Conservation (phyloP, 2,888 invertebrate species). For the Lordiphosa fenestrarum region DNA sequence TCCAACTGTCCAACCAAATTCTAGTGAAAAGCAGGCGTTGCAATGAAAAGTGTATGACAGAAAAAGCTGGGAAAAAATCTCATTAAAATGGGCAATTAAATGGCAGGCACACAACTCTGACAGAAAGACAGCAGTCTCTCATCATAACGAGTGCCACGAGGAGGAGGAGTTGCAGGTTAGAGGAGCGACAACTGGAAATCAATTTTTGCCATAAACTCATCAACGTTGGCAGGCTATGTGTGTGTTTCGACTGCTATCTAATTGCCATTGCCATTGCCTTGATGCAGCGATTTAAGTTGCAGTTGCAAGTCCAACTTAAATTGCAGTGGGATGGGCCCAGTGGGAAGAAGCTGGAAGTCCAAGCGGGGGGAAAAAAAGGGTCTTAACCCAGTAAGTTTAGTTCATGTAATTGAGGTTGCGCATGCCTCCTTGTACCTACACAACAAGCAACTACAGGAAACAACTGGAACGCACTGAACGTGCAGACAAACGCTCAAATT, state of each 20-base stretch:
- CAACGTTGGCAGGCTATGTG: slow-evolving; percentile 38
- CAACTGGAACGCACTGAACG: slow-evolving; percentile 62
- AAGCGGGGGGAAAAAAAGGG: slow-evolving; percentile 44
- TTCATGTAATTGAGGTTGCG: slow-evolving; percentile 74
- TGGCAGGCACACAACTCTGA: slow-evolving; percentile 62
- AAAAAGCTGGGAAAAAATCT: slow-evolving; percentile 53
- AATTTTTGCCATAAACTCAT: slow-evolving; percentile 74
- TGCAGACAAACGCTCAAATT: slow-evolving; percentile 71
- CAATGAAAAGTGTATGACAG: slow-evolving; percentile 29
- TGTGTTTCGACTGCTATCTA: slow-evolving; percentile 54
- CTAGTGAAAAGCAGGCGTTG: slow-evolving; percentile 33
- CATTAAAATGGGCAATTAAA: slow-evolving; percentile 77
- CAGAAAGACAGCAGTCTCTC: slow-evolving; percentile 37
- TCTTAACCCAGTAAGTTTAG: slow-evolving; percentile 59
- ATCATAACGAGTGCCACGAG: slow-evolving; percentile 24
- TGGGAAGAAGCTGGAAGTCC: slow-evolving; percentile 3
- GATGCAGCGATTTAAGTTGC: slow-evolving; percentile 38
- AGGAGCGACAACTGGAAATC: slow-evolving; percentile 68
- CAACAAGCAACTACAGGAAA: slow-evolving; percentile 36
- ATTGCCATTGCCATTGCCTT: slow-evolving; percentile 48
- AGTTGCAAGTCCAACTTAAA: slow-evolving; percentile 54
- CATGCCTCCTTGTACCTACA: slow-evolving; percentile 44
- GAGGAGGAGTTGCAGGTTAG: slow-evolving; percentile 31
- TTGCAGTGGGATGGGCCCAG: not conserved
- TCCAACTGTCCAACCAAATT: slow-evolving; percentile 11